Percentiles rank a stretch among this genome's conserved stretches.
These are phyloP conservation scores for Anniella stebbinsi DNA, from an alignment of 2,797 vertebrate species.

Conservation along the genomic window DNA sequence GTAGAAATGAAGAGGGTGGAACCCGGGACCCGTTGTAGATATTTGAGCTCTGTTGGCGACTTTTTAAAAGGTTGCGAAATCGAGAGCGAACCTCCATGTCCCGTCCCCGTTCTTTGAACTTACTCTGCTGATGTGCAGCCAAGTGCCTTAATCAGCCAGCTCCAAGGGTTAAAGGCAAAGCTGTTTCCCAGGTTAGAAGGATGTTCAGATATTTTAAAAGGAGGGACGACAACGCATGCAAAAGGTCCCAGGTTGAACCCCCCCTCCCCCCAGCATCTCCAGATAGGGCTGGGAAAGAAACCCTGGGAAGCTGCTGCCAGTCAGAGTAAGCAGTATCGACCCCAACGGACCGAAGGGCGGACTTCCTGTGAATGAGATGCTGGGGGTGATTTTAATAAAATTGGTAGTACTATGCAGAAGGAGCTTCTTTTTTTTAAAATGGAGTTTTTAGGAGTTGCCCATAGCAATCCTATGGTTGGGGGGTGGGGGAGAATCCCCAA, in stretches of 20 bases:
- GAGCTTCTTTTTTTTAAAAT: constrained; percentile 32
- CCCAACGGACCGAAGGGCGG: neutral
- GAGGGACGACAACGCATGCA: neutral
- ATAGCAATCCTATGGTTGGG: neutral
- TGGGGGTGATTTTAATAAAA: constrained; percentile 70
- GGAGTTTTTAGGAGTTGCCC: neutral
- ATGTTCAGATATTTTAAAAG: neutral
- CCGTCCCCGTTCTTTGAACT: constrained; percentile 9
- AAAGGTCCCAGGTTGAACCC: neutral
- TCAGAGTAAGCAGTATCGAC: neutral
- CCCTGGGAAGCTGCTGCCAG: neutral
- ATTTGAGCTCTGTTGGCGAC: constrained; percentile 29
- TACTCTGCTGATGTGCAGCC: constrained; percentile 34
- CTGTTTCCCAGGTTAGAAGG: constrained; percentile 37
- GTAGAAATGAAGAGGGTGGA: neutral
- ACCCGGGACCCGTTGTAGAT: constrained; percentile 21
- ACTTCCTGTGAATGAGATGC: constrained; percentile 51
- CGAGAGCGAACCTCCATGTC: constrained; percentile 24
- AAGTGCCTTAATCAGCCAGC: constrained; percentile 71
- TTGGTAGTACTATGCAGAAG: constrained; percentile 71
- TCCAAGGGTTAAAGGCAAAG: constrained; percentile 54
- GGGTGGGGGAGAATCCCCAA: no score
- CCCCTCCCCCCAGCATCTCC: neutral
- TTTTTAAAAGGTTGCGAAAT: constrained; percentile 40
- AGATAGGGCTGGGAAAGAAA: neutral